Evolutionary conservation across 2,113 vertebrate species (phyloP).

Genomic region (Oncorhynchus gorbuscha): DNA sequence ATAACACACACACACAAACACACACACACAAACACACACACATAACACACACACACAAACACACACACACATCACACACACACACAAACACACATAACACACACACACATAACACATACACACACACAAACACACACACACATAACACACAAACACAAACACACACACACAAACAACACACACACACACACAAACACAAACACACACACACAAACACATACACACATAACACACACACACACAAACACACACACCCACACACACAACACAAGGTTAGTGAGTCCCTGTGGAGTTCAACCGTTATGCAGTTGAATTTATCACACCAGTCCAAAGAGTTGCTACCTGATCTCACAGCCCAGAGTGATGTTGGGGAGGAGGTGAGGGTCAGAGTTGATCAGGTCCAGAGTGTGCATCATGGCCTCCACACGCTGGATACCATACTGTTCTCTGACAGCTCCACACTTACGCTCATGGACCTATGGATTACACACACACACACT

Average conservation of each 20-base stretch:
- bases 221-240: too few species aligned
- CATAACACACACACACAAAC: neutral
- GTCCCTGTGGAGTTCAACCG: too few species aligned
- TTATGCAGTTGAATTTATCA: too few species aligned
- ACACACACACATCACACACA: neutral
- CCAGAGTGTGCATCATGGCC: conserved; percentile 96
- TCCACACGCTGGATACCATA: conserved; percentile 98
- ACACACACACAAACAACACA: too few species aligned
- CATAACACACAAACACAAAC: neutral
- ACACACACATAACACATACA: too few species aligned
- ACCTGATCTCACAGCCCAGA: conserved; percentile 92
- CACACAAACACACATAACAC: neutral
- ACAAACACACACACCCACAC: too few species aligned
- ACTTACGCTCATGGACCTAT: conserved; percentile 92
- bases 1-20: neutral
- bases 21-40: neutral
- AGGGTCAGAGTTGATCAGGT: conserved; percentile 91
- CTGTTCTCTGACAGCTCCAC: conserved; percentile 93
- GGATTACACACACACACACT: neutral
- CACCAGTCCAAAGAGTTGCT: neutral
- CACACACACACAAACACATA: too few species aligned
- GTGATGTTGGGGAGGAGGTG: conserved; percentile 90
- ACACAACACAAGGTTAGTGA: too few species aligned
- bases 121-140: neutral
- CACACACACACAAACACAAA: too few species aligned